A percentile compares a stretch with the other conserved stretches of the same genome.
phyloP scores from a whole-genome alignment of 2,888 invertebrate genomes.

The Caenorhabditis sp. region DNA sequence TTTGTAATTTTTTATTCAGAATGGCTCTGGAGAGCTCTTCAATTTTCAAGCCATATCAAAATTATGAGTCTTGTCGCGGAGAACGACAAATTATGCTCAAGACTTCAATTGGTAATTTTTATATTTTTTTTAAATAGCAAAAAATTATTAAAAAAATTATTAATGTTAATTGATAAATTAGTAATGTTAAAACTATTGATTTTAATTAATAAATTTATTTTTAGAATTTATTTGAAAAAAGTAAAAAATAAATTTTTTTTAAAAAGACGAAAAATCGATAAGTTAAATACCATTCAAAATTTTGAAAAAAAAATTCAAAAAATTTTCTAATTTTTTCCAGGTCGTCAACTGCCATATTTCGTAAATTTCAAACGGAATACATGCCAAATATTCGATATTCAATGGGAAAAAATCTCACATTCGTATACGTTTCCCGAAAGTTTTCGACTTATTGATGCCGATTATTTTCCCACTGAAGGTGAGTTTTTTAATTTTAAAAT shows the following conservation, averaged over 20 bases:
- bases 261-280: too few relatives aligned
- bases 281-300: too few relatives aligned
- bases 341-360: conserved; percentile 44
- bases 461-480: conserved; percentile 61
- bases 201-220: too few relatives aligned
- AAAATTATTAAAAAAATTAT: too few relatives aligned
- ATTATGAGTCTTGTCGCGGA: conserved; percentile 36
- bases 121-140: too few relatives aligned
- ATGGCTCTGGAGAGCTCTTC: conserved; percentile 38
- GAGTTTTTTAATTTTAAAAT: not conserved
- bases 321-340: conserved; percentile 9
- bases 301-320: not conserved
- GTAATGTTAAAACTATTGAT: too few relatives aligned
- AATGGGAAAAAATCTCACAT: conserved; percentile 34
- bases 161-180: too few relatives aligned
- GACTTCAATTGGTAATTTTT: conserved; percentile 35
- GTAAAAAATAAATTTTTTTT: too few relatives aligned
- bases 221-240: not conserved
- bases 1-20: too few relatives aligned
- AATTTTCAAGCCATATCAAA: conserved; percentile 27
- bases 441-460: conserved; percentile 38
- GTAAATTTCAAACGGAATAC: conserved; percentile 39
- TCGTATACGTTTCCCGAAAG: conserved; percentile 43
- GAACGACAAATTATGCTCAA: conserved; percentile 27
- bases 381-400: conserved; percentile 38